Evolutionary conservation across 2,797 vertebrate genomes (phyloP), one percentile per base, ranked within the genome.

Genomic region (Scleropages formosus): DNA sequence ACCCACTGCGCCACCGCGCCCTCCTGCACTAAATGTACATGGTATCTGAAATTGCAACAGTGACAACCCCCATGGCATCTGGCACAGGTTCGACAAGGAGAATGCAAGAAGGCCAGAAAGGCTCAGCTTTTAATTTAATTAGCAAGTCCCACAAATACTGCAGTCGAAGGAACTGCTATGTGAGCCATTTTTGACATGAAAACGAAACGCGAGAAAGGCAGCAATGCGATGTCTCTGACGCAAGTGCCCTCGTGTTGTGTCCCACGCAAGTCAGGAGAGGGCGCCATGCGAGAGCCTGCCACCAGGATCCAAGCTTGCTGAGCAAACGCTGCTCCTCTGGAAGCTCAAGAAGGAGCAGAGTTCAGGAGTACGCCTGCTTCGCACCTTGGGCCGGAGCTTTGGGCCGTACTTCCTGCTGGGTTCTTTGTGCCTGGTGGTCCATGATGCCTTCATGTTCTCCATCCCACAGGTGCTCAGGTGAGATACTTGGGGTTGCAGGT

Each of bases 381-480:
- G 76, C 16, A 86, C 74, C 0, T 79, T 95, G 46, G 91, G 91
- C 80, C 85, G 10, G 13, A 88, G 86, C 81, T 95, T 93, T 72
- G 88, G 87, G 1, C 80, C 79, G 0, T 83, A 86, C 73, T 96
- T 95, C 86, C 87, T 96, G 77, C 82, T 90, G 10, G 89, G 91
- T 15, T 94, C 91, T 0, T 75, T 90, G 61, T 90, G 86, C 81
- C 87, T 95, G 70, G 3, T 95, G 77, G 51, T 91, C 77, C 89
- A 94, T 1, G 94, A 96, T 0, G 60, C 87, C 79, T 91, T 94
- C 88, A 86, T 94, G 89, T 96, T 97, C 51, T 80, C 91, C 1
- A 83, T 93, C 18, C 95, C 95, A 0, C 93, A 92, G 82, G 84
- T 95, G 44, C 89, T 96, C 78, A 94, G 94, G 95, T 96, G 78